These are phyloP conservation scores for Lepidocyrtoides sp. DNA, from an alignment of 2,888 invertebrate species.

Conservation along the genomic window DNA sequence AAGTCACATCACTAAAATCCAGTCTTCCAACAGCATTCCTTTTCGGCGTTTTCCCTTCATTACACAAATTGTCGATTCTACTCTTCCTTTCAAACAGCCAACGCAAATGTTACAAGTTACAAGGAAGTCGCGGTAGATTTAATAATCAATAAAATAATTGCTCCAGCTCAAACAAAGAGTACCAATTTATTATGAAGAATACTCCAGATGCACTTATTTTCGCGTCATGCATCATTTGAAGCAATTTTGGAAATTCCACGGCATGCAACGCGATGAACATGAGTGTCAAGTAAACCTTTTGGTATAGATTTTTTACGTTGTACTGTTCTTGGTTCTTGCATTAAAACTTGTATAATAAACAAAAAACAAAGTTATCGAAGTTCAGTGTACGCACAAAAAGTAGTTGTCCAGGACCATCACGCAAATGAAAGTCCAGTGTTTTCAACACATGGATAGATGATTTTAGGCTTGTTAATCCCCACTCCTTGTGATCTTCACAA, in stretches of 20 bases:
- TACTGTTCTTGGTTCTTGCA: no score
- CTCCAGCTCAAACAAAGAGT: no score
- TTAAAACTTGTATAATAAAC: no score
- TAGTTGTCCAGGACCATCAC: constrained; percentile 48
- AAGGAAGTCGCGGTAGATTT: no score
- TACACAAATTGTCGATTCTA: constrained; percentile 77
- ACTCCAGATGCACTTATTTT: constrained; percentile 61
- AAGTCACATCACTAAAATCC: constrained; percentile 69
- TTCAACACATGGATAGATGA: not conserved
- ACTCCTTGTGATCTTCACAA: not conserved
- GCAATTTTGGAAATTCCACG: constrained; percentile 45
- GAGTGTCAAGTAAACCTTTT: constrained; percentile 39
- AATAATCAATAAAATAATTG: no score
- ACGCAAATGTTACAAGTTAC: not conserved
- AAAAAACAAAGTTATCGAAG: no score
- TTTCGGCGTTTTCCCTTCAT: constrained; percentile 65
- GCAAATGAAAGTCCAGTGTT: not conserved
- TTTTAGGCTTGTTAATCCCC: not conserved
- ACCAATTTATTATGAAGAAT: constrained; percentile 81
- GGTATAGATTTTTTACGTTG: no score
- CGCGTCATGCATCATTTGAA: constrained; percentile 1
- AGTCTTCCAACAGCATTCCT: constrained; percentile 75
- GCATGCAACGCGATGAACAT: constrained; percentile 30
- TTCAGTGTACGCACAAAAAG: constrained; percentile 66
- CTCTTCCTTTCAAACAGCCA: constrained; percentile 60